Conservation (phyloP, 2,797 vertebrate species). For the Ceyx erithaca region DNA sequence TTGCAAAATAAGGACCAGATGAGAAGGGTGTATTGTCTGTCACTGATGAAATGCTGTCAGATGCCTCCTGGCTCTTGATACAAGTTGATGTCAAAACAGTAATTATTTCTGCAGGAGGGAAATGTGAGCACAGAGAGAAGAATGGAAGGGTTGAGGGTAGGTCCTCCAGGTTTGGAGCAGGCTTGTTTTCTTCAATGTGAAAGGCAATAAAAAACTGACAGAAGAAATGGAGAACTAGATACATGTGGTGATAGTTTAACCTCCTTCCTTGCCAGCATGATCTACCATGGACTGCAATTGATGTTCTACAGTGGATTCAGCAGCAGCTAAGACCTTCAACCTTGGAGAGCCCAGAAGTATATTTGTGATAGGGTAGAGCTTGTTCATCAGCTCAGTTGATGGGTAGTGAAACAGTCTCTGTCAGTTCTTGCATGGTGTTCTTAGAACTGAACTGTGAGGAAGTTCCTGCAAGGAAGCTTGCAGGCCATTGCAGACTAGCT, state of each 20-base stretch:
- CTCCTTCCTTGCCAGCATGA: neutral
- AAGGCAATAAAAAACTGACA: neutral
- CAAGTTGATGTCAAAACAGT: neutral
- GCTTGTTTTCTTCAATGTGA: neutral
- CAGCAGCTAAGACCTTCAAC: neutral
- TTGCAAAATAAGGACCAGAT: constrained; percentile 3
- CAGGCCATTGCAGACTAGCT: neutral
- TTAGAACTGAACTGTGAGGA: neutral
- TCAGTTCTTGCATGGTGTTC: neutral
- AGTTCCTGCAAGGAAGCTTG: neutral
- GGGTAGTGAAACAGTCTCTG: neutral
- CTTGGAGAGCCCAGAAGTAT: neutral
- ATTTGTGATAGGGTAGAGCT: neutral
- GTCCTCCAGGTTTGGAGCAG: neutral
- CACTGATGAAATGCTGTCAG: neutral
- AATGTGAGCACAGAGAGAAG: neutral
- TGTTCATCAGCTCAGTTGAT: neutral
- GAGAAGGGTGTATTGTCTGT: neutral
- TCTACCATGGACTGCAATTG: neutral
- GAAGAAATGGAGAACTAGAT: neutral
- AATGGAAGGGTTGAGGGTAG: neutral
- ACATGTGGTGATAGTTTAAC: neutral
- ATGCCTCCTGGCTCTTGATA: neutral
- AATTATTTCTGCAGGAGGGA: neutral
- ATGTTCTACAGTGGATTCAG: neutral